Conservation (phyloP, 2,113 vertebrate genomes). For the Oncorhynchus keta region DNA sequence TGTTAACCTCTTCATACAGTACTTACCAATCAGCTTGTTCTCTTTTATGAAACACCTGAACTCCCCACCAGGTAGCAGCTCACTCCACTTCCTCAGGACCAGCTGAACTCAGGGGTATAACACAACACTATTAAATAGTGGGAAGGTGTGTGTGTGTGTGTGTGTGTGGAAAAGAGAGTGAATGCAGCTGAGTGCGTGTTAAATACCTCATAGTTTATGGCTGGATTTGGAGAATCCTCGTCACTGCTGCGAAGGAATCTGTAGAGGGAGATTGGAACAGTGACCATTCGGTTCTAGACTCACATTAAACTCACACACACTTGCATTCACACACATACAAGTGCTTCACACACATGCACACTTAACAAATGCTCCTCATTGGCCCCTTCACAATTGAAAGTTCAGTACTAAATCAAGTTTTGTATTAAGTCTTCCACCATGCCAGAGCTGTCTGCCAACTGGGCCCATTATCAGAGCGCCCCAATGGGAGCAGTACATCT, state of each 20-base stretch:
- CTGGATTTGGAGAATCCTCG: conserved; percentile 90
- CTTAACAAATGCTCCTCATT: not conserved
- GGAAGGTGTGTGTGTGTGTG: not conserved
- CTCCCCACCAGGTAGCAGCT: conserved; percentile 94
- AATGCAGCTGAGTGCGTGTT: not conserved
- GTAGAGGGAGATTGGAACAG: conserved; percentile 19
- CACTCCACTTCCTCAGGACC: conserved; percentile 95
- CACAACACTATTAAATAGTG: not conserved
- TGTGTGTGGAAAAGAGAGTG: not conserved
- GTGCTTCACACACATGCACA: not conserved
- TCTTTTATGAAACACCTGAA: conserved; percentile 98
- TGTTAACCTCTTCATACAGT: not conserved
- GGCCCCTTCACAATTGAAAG: not conserved
- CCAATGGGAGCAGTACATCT: not conserved
- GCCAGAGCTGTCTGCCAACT: not conserved
- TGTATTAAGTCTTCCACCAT: conserved; percentile 11
- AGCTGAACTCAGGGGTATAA: conserved; percentile 68
- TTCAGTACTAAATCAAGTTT: conserved; percentile 20
- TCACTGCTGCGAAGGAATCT: conserved; percentile 91
- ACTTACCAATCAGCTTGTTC: conserved; percentile 92
- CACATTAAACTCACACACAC: not conserved
- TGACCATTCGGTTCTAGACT: not conserved
- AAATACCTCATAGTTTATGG: conserved; percentile 87
- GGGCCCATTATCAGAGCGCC: not conserved
- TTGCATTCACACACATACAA: not conserved